Evolutionary conservation across 2,113 vertebrate genomes (phyloP).

Genomic region (Zootoca vivipara): DNA sequence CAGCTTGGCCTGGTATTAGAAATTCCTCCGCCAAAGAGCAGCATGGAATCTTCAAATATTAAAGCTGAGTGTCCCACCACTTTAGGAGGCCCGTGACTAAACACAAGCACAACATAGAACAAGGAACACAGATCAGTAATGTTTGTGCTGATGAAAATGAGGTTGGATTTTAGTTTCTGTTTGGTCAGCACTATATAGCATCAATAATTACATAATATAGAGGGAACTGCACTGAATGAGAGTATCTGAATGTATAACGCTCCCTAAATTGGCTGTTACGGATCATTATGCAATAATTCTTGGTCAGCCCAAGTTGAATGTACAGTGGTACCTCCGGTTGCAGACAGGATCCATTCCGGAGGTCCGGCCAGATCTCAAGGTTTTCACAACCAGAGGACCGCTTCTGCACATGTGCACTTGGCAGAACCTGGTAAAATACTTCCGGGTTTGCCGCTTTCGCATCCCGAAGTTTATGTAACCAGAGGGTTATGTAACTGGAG

Average conservation of each 20-base stretch:
- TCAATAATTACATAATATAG: too few relatives aligned
- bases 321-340: too few relatives aligned
- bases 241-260: not conserved
- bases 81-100: conserved; percentile 83
- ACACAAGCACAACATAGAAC: conserved; percentile 35
- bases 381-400: too few relatives aligned
- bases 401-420: too few relatives aligned
- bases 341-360: too few relatives aligned
- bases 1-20: conserved; percentile 62
- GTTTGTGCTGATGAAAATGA: not conserved
- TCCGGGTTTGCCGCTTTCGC: too few relatives aligned
- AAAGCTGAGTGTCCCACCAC: conserved; percentile 82
- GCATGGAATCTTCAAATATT: conserved; percentile 81
- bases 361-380: too few relatives aligned
- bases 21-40: conserved; percentile 85
- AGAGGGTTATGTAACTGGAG: too few relatives aligned
- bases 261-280: not conserved
- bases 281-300: not conserved
- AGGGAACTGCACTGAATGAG: too few relatives aligned
- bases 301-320: not conserved
- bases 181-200: not conserved
- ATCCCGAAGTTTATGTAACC: too few relatives aligned
- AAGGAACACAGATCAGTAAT: not conserved
- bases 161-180: not conserved
- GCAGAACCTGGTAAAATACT: too few relatives aligned